A percentile compares a stretch with the other conserved stretches of the same genome.
Evolutionary conservation across 2,888 invertebrate genomes (phyloP).

Genomic region (Chrysomela aeneicollis): DNA sequence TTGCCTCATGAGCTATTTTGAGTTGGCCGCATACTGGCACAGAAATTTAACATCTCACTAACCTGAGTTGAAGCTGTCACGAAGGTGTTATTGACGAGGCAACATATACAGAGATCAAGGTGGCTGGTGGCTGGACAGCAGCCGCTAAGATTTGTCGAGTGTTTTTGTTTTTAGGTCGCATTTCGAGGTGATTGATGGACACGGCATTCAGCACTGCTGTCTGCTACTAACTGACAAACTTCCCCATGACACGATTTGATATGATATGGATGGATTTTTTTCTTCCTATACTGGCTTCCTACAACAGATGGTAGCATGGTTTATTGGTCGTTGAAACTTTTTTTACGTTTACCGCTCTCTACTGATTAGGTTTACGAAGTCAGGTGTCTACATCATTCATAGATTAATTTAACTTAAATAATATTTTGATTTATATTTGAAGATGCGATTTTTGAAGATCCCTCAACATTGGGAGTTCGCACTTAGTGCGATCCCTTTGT

Average conservation of each 20-base stretch:
- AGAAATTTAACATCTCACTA: constrained; percentile 17
- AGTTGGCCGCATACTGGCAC: not conserved
- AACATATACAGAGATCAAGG: constrained; percentile 43
- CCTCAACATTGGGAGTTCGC: too few relatives aligned
- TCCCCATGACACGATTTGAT: constrained; percentile 8
- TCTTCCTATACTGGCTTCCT: too few relatives aligned
- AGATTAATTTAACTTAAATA: too few relatives aligned
- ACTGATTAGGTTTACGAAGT: too few relatives aligned
- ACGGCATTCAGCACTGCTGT: constrained; percentile 33
- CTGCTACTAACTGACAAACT: constrained; percentile 34
- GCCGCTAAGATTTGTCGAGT: constrained; percentile 50
- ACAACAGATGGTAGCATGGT: too few relatives aligned
- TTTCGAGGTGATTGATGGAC: constrained; percentile 52
- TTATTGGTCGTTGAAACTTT: too few relatives aligned
- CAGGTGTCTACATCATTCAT: too few relatives aligned
- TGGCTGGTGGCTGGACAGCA: constrained; percentile 40
- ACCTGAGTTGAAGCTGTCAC: constrained; percentile 36
- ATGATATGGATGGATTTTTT: too few relatives aligned
- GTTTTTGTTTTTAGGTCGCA: constrained; percentile 52
- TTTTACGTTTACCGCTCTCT: too few relatives aligned
- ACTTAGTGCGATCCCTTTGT: too few relatives aligned
- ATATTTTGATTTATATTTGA: too few relatives aligned
- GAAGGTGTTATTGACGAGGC: constrained; percentile 37
- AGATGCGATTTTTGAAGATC: too few relatives aligned
- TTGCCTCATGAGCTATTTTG: not conserved